Evolutionary conservation across 2,888 invertebrate genomes (phyloP), one percentile per base, ranked within the genome.

Genomic region (Lasioglossum zephyrum): DNA sequence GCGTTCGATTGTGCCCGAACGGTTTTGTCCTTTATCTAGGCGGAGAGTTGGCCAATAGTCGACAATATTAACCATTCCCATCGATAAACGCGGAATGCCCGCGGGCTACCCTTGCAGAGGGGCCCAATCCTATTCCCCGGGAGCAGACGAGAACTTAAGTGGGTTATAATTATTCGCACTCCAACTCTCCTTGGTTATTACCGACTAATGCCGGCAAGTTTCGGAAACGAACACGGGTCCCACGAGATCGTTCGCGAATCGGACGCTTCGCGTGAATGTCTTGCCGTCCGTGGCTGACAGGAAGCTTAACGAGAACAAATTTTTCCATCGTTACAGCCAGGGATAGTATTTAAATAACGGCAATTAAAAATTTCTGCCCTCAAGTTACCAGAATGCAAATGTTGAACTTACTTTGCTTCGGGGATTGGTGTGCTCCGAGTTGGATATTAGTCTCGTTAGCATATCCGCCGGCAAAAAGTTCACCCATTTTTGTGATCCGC

Each of bases 141-240:
- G 70, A 57, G 75, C 69, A 66, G 31, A 44, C 44, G 26, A 73
- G 72, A 36, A 41, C 79, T 86, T 87, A 86, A 91, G 85, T 90
- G 89, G 89, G 87, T 91, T 92, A 92, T 92, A 92, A 93, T 93
- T 93, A 93, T 93, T 93, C 92, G 89, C 89, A 89, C 88, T 90
- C 80, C 82, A 87, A 90, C 87, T 92, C 87, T 92, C 82, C 39
- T n/a, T 57, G 83, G 89, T 89, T 91, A 92, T 90, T 90, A 85
- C 90, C 73, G 89, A 88, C 89, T 89, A 85, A 89, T 89, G 79
- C 73, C 83, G 75, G 77, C 79, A 91, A 92, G 90, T 93, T 93
- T 92, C 87, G 88, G 90, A 84, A 85, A 76, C 79, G 73, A 84
- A 79, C 44, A 22, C 22, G 36, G 22, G 36, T 78, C 74, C 41